Evolutionary conservation across 2,888 invertebrate species (phyloP).

Genomic region (Drosophila nigritarsus): DNA sequence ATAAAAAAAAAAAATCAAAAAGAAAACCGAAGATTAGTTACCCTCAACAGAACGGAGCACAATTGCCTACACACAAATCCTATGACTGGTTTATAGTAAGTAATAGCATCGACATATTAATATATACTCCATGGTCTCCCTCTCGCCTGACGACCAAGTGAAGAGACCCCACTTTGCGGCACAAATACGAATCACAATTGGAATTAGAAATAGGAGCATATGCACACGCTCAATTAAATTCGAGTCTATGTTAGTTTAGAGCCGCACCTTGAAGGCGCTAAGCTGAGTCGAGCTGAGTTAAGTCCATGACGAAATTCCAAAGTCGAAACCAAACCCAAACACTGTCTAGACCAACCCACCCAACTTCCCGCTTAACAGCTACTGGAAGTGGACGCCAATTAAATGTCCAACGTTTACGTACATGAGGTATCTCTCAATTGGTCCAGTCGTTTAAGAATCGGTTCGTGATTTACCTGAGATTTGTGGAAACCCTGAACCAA

Average conservation of each 20-base stretch:
- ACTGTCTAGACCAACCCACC: conserved; percentile 10
- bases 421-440: conserved; percentile 25
- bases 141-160: background rate
- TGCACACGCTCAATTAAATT: conserved; percentile 61
- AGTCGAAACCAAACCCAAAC: conserved; percentile 20
- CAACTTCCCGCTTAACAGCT: conserved; percentile 21
- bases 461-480: conserved; percentile 41
- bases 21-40: background rate
- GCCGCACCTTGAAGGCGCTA: conserved; percentile 57
- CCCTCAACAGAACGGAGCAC: background rate
- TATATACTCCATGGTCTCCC: background rate
- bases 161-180: background rate
- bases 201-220: conserved; percentile 35
- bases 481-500: conserved; percentile 34
- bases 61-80: background rate
- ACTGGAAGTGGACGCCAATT: conserved; percentile 51
- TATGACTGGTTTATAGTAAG: background rate
- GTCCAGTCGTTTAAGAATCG: conserved; percentile 13
- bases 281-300: background rate
- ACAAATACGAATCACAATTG: conserved; percentile 6
- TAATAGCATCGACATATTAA: background rate
- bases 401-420: conserved; percentile 18
- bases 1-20: conserved; percentile 5
- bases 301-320: conserved; percentile 8
- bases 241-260: conserved; percentile 41